Base-by-base conservation (phyloP, 2,888 invertebrate genomes). In the Amiota communis region DNA sequence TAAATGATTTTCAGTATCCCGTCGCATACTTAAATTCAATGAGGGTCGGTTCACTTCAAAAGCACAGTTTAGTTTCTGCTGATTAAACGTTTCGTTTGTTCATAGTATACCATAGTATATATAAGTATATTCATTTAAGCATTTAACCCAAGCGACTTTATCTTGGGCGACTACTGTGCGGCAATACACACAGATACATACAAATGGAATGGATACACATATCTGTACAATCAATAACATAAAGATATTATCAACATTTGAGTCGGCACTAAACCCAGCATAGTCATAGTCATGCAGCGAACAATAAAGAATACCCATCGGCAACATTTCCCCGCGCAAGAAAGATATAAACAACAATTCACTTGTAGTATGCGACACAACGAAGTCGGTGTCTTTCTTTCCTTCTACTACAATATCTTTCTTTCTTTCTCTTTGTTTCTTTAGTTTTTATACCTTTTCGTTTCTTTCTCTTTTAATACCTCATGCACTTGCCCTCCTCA, bases 251-350 rank as follows among this genome's bases (percentile, higher is more conserved):
- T 68, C 67, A 68, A 68, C 53, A 48, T 23, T 8, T 48, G 15
- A 47, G 48, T 36, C 10, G 17, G 20, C 59, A 59, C 17, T 59
- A 70, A 46, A 51, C 67, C 65, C 17, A 17, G 17, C 9, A n/a
- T 23, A 23, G 23, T 3, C 3, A 12, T 53, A 59, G 17, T 20
- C 59, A 20, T 49, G 48, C 20, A 17, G 12, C 6, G 20, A 61
- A 64, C 36, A 36, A 6, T 17, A 59, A 57, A 59, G 17, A 59
- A 59, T 10, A 8, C 36, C 67, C 64, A 65, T 69, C 59, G 71
- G 70, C 64, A 70, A n/a, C 59, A 74, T 77, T 78, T 82, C 75
- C 68, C 65, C 77, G n/a, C 73, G 64, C 69, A 46, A 73, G 61
- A 68, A 36, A 8, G 57, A 61, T 71, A 15, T 51, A 48, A 53